Base-by-base conservation (phyloP, 1,140 invertebrate genomes). In the Oncopodura yosiiana region DNA sequence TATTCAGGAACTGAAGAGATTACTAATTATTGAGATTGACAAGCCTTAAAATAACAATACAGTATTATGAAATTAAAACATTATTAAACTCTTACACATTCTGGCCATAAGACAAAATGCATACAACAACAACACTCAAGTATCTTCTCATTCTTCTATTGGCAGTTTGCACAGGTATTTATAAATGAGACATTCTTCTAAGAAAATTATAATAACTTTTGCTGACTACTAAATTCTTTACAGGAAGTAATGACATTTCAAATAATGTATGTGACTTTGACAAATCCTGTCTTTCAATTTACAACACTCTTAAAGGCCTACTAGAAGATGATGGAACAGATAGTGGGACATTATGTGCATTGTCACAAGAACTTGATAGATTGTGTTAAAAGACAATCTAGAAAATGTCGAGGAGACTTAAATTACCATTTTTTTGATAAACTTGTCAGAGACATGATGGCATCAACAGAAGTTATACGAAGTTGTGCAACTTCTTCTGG, bases 361-460 rank as follows among this genome's bases (percentile, higher is more conserved):
- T 52, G 18, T 38, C 30, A 5, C 56, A 62, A 38, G 56, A 62
- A 14, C 34, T n/a, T 62, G 16, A 56, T 49, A 19, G 56, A 58
- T 26, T 62, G 60, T 42, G 58, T 59, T 41, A 62, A 62, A 36
- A 49, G 50, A 12, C 26, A 42, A 19, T 52, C 48, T 2, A 44
- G 45, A 29, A 58, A 52, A 48, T 62, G 60, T 24, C 23, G 60
- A 21, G 60, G 60, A 29, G 56, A 62, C 50, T 46, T 62, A 32
- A 56, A 61, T 39, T 61, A 53, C 39, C 59, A 61, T 29, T 61
- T 56, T 30, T 61, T 61, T 18, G 59, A 60, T 27, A 56, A 56
- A 29, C 37, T 60, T 18, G 53, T 60, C 11, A 42, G 37, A 30
- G 58, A 60, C 29, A 21, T 60, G 16, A 39, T 49, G 26, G 41